Percentiles rank a stretch among this genome's conserved stretches.
Conservation (phyloP, 2,797 vertebrate genomes). For the Epinephelus coioides region DNA sequence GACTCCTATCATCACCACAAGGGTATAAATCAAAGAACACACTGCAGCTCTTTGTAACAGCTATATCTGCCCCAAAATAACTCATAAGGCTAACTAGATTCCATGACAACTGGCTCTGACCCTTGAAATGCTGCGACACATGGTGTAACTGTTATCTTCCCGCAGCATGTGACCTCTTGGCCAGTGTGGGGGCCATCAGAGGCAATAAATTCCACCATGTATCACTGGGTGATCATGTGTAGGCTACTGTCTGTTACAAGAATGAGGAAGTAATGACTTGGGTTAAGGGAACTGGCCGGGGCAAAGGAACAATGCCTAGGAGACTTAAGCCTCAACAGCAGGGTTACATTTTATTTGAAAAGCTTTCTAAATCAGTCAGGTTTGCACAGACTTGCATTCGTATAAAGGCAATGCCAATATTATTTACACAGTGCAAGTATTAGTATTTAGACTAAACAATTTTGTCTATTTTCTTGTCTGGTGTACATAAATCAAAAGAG, state of each 20-base stretch:
- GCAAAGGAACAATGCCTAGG: neutral
- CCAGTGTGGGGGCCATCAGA: constrained; percentile 42
- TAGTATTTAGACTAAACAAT: neutral
- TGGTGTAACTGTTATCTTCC: constrained; percentile 33
- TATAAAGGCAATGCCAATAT: neutral
- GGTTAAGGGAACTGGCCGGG: neutral
- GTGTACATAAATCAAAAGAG: neutral
- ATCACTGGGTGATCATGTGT: constrained; percentile 30
- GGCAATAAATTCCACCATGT: constrained; percentile 44
- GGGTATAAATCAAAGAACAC: constrained; percentile 64
- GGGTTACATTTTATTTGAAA: neutral
- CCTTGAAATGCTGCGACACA: constrained; percentile 35
- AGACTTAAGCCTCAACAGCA: neutral
- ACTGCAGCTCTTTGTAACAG: constrained; percentile 47
- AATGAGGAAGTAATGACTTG: constrained; percentile 35
- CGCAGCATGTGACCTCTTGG: constrained; percentile 25
- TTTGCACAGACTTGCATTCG: neutral
- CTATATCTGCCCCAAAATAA: constrained; percentile 45
- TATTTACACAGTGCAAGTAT: neutral
- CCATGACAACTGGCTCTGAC: constrained; percentile 53
- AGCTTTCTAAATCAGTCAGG: neutral
- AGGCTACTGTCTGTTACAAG: constrained; percentile 18
- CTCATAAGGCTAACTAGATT: constrained; percentile 48
- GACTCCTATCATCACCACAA: constrained; percentile 51
- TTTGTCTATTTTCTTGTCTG: neutral